These are phyloP conservation scores for Sebastes nivosus DNA, from an alignment of 2,797 vertebrate genomes.

Conservation along the genomic window DNA sequence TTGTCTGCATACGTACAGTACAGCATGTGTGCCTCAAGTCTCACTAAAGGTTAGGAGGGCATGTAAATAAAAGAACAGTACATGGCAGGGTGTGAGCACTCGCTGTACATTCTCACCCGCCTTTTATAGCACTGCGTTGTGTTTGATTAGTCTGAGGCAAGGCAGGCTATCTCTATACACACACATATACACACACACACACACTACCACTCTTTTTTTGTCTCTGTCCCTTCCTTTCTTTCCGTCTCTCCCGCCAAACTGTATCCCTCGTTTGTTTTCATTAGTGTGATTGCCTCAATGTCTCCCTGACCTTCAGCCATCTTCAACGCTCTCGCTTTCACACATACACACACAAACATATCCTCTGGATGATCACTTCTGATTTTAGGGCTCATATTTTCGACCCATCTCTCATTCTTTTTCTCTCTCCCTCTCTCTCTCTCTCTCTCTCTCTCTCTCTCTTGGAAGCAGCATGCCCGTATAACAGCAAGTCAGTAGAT, in stretches of 20 bases:
- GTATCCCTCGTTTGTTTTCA: slow-evolving; percentile 86
- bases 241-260: slow-evolving; percentile 51
- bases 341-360: slow-evolving; percentile 27
- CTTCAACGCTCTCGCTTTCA: slow-evolving; percentile 32
- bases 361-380: slow-evolving; percentile 63
- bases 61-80: slow-evolving; percentile 74
- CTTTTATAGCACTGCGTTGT: slow-evolving; percentile 61
- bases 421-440: background rate
- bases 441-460: background rate
- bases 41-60: slow-evolving; percentile 69
- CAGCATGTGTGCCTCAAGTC: slow-evolving; percentile 17
- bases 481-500: slow-evolving; percentile 13
- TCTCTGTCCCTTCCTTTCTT: slow-evolving; percentile 38
- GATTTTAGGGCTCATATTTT: slow-evolving; percentile 67
- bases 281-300: slow-evolving; percentile 85
- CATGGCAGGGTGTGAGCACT: slow-evolving; percentile 54
- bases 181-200: background rate
- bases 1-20: slow-evolving; percentile 23
- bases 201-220: slow-evolving; percentile 14
- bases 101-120: slow-evolving; percentile 64
- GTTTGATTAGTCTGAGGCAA: slow-evolving; percentile 73
- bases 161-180: slow-evolving; percentile 39
- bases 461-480: background rate
- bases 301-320: slow-evolving; percentile 84
- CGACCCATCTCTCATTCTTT: slow-evolving; percentile 33